Percentiles rank a stretch among this genome's conserved stretches.
Conservation (phyloP, 1,140 invertebrate genomes). For the Hyphantria cunea region DNA sequence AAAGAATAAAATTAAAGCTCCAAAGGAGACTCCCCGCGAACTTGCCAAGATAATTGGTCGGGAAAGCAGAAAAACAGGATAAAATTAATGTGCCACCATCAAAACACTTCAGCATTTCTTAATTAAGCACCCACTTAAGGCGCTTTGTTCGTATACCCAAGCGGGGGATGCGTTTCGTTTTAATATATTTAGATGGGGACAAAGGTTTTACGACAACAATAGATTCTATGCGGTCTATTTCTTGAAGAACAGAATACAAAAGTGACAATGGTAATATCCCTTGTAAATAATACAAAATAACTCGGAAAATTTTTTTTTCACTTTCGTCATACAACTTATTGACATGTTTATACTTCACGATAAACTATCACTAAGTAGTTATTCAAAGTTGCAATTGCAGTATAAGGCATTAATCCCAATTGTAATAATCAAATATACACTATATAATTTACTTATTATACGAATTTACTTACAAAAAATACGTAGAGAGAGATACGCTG, state of each 20-base stretch:
- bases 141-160: conserved; percentile 49
- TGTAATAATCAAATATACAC: too few relatives aligned
- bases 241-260: neutral
- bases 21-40: conserved; percentile 43
- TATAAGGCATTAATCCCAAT: too few relatives aligned
- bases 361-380: too few relatives aligned
- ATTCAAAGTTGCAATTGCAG: too few relatives aligned
- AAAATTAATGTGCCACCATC: conserved; percentile 70
- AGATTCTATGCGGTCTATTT: neutral
- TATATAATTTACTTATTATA: too few relatives aligned
- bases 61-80: conserved; percentile 66
- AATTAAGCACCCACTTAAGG: conserved; percentile 61
- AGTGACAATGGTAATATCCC: neutral
- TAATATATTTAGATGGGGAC: conserved; percentile 20
- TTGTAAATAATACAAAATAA: too few relatives aligned
- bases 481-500: too few relatives aligned
- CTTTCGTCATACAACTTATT: too few relatives aligned
- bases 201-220: conserved; percentile 3
- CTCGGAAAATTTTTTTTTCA: too few relatives aligned
- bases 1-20: conserved; percentile 58
- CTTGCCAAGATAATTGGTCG: conserved; percentile 56
- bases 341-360: too few relatives aligned
- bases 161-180: conserved; percentile 29
- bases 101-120: conserved; percentile 65
- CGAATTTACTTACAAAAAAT: too few relatives aligned